Evolutionary conservation across 2,113 vertebrate species (phyloP), one percentile per base, ranked within the genome.

Genomic region (Sciurus niger): DNA sequence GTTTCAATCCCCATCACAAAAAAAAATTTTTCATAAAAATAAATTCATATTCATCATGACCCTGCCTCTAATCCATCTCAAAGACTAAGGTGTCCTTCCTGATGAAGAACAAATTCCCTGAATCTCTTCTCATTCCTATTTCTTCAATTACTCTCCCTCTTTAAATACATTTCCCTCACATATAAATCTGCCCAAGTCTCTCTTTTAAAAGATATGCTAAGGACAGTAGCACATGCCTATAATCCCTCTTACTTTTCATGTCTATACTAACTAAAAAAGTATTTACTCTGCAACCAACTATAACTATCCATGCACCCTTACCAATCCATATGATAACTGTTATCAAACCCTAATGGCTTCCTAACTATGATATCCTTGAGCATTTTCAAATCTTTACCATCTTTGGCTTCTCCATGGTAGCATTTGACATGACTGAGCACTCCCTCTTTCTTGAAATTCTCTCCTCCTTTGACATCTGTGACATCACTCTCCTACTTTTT

Each of bases 361-460:
- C 43, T 63, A 90, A 90, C 4, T 91, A 55, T 80, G 51, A 82
- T 82, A 90, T 65, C 6, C 9, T 58, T 94, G 55, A 92, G 4
- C 20, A 58, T 86, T 83, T 92, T 92, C 84, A 82, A 68, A 34
- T 53, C 22, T 65, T 86, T 72, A 77, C 51, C 51, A 78, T 73
- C 53, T 93, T 74, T 89, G 48, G n/a, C 76, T 83, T 96, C n/a
- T 84, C 91, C 76, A 51, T 30, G 65, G 22, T 43, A 65, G 60
- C 60, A 70, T 82, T 18, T 77, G n/a, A 65, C 58, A 89, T 37
- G 34, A 34, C 34, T 86, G 43, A 72, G 65, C 10, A n/a, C 4
- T 53, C 46, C 32, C 46, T 65, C 58, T 73, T 88, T 76, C 88
- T 85, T 80, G 40, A 95, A 90, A 88, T 90, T 63, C 58, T 92